These are phyloP conservation scores for Chymomyza caudatula DNA, from an alignment of 2,888 invertebrate species.

Conservation along the genomic window DNA sequence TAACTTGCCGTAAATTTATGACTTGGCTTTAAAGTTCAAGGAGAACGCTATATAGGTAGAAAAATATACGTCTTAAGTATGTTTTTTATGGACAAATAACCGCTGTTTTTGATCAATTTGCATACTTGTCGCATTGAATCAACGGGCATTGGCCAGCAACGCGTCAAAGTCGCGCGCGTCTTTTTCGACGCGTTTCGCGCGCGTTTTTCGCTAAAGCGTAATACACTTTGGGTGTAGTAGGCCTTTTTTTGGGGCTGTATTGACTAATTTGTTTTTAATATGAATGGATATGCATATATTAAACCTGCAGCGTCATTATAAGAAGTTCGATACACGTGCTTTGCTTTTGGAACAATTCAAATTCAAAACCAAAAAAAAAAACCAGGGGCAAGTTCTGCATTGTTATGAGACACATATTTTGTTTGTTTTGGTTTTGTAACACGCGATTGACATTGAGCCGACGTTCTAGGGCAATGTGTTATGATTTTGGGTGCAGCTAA, in stretches of 20 bases:
- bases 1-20: conserved; percentile 24
- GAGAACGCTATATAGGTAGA: conserved; percentile 36
- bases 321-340: not conserved
- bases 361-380: not conserved
- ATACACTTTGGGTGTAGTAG: not conserved
- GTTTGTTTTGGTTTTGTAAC: conserved; percentile 23
- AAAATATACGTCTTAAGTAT: conserved; percentile 20
- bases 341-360: not conserved
- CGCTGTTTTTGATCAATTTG: conserved; percentile 34
- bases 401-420: not conserved
- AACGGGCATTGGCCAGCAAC: conserved; percentile 22
- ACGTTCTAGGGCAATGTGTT: conserved; percentile 38
- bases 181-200: conserved; percentile 22
- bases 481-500: not conserved
- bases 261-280: conserved; percentile 62
- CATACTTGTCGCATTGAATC: conserved; percentile 36
- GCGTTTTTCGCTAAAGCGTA: conserved; percentile 22
- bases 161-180: conserved; percentile 18
- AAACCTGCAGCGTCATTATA: not conserved
- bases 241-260: conserved; percentile 12
- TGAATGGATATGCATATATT: conserved; percentile 45
- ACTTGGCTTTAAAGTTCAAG: conserved; percentile 60
- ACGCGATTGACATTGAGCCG: conserved; percentile 40
- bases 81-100: not conserved
- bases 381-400: not conserved